Conservation (phyloP, 2,888 invertebrate species). For the Panzeria rudis region DNA sequence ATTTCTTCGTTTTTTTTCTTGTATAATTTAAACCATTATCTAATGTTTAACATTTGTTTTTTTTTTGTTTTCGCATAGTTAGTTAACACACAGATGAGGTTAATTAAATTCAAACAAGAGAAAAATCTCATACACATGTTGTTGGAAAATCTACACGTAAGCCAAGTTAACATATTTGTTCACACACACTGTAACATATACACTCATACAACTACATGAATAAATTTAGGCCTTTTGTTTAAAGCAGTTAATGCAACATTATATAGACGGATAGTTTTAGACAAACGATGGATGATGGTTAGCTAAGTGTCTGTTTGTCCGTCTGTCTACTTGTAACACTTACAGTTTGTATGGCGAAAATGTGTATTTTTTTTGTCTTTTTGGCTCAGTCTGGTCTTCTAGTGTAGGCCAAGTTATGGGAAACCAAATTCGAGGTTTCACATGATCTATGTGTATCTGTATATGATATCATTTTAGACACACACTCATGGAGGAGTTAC, state of each 20-base stretch:
- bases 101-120: constrained; percentile 68
- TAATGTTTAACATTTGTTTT: constrained; percentile 18
- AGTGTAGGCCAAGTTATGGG: constrained; percentile 65
- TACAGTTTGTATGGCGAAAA: constrained; percentile 32
- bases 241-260: constrained; percentile 30
- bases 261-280: constrained; percentile 16
- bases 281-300: constrained; percentile 21
- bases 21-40: constrained; percentile 26
- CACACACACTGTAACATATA: constrained; percentile 2
- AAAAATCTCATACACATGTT: constrained; percentile 42
- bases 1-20: not conserved
- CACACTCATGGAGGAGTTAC: constrained; percentile 38
- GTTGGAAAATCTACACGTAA: constrained; percentile 52
- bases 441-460: constrained; percentile 53
- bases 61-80: constrained; percentile 30
- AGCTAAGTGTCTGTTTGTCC: not conserved
- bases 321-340: constrained; percentile 30
- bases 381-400: not conserved
- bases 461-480: constrained; percentile 11
- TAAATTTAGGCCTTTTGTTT: constrained; percentile 53
- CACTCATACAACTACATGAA: not conserved
- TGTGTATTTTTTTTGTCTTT: constrained; percentile 18
- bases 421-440: constrained; percentile 65
- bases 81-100: constrained; percentile 58
- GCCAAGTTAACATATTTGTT: constrained; percentile 41